Percentiles rank a stretch among this genome's conserved stretches.
Conservation (phyloP, 2,113 vertebrate species). For the Pelecanus crispus region DNA sequence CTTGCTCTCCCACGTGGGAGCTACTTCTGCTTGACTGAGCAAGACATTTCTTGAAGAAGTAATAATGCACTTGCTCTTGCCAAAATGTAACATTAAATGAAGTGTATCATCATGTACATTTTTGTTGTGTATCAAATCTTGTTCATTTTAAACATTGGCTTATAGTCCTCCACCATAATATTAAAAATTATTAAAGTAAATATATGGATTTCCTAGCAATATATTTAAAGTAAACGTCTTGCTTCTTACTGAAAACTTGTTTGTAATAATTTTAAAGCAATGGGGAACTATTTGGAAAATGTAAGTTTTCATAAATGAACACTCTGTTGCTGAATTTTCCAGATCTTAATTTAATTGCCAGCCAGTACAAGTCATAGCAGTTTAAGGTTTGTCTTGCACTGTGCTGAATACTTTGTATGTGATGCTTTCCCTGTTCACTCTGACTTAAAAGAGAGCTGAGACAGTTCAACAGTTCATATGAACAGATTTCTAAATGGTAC, state of each 20-base stretch:
- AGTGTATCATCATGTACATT: not conserved
- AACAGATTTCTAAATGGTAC: not conserved
- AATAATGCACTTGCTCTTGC: conserved; percentile 14
- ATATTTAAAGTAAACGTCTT: not conserved
- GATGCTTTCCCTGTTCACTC: not conserved
- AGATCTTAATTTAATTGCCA: not conserved
- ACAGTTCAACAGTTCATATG: not conserved
- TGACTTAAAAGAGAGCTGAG: not conserved
- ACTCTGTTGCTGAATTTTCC: not conserved
- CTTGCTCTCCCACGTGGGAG: conserved; percentile 25
- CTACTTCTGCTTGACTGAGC: conserved; percentile 26
- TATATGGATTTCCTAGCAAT: not conserved
- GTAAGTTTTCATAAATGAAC: not conserved
- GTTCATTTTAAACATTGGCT: not conserved
- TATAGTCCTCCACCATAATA: not conserved
- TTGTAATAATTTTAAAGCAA: not conserved
- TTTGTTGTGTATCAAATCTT: not conserved
- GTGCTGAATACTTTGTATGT: not conserved
- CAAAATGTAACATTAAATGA: not conserved
- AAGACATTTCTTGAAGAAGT: conserved; percentile 5
- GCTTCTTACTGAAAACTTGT: not conserved
- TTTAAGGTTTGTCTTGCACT: not conserved
- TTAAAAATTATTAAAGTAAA: not conserved
- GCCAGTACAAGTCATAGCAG: not conserved
- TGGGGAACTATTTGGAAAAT: not conserved